Evolutionary conservation across 2,113 vertebrate genomes (phyloP).

Genomic region (Numenius arquata): DNA sequence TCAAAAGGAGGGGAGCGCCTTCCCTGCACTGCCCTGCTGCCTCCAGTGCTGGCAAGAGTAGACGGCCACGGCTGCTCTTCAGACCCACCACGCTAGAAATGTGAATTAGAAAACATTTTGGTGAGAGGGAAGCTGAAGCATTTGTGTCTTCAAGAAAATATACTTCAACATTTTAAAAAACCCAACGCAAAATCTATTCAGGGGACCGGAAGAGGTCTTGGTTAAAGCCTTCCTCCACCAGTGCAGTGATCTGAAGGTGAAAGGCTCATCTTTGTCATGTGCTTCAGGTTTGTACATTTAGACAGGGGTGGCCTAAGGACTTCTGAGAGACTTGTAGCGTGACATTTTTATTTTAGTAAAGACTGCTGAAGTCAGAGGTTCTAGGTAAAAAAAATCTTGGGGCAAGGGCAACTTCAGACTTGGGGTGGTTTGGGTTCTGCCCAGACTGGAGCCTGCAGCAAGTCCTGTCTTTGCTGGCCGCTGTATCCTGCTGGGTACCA

Average conservation of each 20-base stretch:
- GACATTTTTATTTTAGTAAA: not conserved
- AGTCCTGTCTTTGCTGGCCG: fast-evolving
- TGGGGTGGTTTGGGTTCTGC: not conserved
- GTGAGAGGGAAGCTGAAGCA: not conserved
- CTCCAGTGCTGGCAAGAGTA: not conserved
- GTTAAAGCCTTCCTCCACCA: not conserved
- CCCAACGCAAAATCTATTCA: not conserved
- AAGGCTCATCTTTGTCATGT: not conserved
- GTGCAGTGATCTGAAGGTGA: not conserved
- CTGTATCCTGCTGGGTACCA: not conserved
- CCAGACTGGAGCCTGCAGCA: fast-evolving
- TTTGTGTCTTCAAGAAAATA: not conserved
- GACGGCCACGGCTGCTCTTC: not conserved
- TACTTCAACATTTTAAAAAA: not conserved
- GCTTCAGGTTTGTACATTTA: not conserved
- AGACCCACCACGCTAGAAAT: not conserved
- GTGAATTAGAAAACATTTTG: not conserved
- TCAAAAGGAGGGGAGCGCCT: constrained; percentile 46
- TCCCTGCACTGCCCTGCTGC: not conserved
- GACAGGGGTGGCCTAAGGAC: not conserved
- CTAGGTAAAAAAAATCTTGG: not conserved
- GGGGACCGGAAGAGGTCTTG: not conserved
- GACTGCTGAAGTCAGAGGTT: not conserved
- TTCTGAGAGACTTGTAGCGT: not conserved
- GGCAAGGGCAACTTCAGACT: not conserved